Percentiles rank a stretch among this genome's conserved stretches.
These are phyloP conservation scores for Cochlearius cochlearius DNA, from an alignment of 2,113 vertebrate genomes.

Conservation along the genomic window DNA sequence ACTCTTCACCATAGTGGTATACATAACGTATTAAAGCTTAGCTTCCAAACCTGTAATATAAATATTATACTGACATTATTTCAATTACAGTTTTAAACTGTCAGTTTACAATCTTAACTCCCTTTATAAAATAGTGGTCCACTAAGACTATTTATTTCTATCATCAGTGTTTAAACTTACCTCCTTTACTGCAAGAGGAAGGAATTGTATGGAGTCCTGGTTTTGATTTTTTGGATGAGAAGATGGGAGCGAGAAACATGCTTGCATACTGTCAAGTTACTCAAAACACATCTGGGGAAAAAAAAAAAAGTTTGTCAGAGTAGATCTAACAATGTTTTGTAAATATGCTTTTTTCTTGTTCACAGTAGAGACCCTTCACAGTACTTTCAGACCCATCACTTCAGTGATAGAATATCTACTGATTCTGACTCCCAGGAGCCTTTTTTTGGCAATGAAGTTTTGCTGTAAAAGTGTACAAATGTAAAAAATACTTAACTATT, in stretches of 20 bases:
- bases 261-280: not conserved
- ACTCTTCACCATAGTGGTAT: rapidly evolving
- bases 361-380: not conserved
- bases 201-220: rapidly evolving
- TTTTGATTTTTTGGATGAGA: not conserved
- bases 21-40: not conserved
- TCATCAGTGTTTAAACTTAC: not conserved
- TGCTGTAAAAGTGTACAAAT: not conserved
- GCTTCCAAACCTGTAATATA: not conserved
- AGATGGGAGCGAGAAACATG: not conserved
- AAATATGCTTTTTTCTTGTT: not conserved
- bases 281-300: not conserved
- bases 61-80: not conserved
- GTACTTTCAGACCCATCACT: not conserved
- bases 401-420: not conserved
- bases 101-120: rapidly evolving
- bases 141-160: not conserved
- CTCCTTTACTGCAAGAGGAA: not conserved
- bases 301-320: not conserved
- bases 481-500: not conserved
- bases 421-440: not conserved
- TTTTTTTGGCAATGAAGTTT: not conserved
- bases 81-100: not conserved
- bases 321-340: not conserved
- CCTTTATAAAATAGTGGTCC: not conserved